Evolutionary conservation across 2,797 vertebrate genomes (phyloP).

Genomic region (Periparus ater): DNA sequence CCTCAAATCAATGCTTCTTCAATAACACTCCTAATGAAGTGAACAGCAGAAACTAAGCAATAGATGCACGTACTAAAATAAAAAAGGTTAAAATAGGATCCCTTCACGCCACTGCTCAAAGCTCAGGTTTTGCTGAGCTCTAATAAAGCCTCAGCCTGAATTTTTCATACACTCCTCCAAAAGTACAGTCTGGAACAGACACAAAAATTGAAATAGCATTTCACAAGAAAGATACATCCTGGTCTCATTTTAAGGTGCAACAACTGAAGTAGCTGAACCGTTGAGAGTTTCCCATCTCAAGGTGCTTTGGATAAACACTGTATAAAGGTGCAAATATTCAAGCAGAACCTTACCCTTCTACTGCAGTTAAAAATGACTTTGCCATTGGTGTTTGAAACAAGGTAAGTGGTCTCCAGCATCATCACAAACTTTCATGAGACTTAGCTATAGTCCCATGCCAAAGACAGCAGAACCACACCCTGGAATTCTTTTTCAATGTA

Average conservation of each 20-base stretch:
- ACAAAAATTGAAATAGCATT: not conserved
- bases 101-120: not conserved
- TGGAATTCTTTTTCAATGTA: not conserved
- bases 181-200: not conserved
- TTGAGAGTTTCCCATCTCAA: not conserved
- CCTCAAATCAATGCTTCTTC: slow-evolving; percentile 65
- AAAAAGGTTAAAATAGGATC: not conserved
- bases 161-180: not conserved
- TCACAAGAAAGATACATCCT: not conserved
- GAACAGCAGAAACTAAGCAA: slow-evolving; percentile 44
- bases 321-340: not conserved
- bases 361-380: not conserved
- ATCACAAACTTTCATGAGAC: not conserved
- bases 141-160: not conserved
- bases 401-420: not conserved
- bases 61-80: not conserved
- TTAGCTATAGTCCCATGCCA: not conserved
- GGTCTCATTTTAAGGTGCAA: not conserved
- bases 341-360: not conserved
- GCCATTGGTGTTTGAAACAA: not conserved
- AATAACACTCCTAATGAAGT: slow-evolving; percentile 61
- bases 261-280: not conserved
- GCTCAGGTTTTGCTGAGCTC: slow-evolving; percentile 18
- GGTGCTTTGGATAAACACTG: not conserved
- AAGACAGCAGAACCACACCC: not conserved